phyloP scores from a whole-genome alignment of 2,113 vertebrate genomes.

The Galemys pyrenaicus region DNA sequence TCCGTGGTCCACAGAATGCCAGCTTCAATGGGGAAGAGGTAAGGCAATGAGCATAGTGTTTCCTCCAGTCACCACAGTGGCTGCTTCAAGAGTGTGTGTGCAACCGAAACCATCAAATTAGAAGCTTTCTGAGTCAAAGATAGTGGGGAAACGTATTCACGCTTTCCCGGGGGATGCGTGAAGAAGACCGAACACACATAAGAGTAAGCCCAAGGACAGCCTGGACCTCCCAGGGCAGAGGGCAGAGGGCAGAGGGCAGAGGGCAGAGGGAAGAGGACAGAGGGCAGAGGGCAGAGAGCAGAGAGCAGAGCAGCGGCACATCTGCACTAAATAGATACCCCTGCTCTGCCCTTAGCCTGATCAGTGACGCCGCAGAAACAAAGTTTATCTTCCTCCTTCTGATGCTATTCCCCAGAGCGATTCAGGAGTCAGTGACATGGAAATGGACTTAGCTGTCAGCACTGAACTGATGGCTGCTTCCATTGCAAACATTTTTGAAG shows the following conservation, averaged over 20 bases:
- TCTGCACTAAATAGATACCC: not conserved
- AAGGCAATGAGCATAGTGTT: not conserved
- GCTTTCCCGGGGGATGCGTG: not conserved
- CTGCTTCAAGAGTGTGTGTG: not conserved
- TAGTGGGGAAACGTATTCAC: not conserved
- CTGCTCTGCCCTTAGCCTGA: not conserved
- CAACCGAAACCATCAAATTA: not conserved
- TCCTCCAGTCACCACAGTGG: not conserved
- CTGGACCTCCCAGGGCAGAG: not conserved
- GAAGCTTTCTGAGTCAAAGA: not conserved
- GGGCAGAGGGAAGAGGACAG: no score
- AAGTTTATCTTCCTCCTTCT: not conserved
- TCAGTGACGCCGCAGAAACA: not conserved
- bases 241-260: no score
- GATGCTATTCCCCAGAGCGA: not conserved
- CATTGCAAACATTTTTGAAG: slow-evolving; percentile 13
- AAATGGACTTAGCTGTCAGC: not conserved
- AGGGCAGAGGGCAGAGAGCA: not conserved
- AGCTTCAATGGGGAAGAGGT: not conserved
- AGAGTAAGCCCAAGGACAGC: not conserved
- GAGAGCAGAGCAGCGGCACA: no score
- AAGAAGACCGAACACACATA: not conserved
- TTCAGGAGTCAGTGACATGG: not conserved
- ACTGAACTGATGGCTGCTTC: slow-evolving; percentile 1
- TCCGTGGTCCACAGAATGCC: not conserved